These are phyloP conservation scores for Choreutis nemorana DNA, from an alignment of 2,888 invertebrate genomes.

Conservation along the genomic window DNA sequence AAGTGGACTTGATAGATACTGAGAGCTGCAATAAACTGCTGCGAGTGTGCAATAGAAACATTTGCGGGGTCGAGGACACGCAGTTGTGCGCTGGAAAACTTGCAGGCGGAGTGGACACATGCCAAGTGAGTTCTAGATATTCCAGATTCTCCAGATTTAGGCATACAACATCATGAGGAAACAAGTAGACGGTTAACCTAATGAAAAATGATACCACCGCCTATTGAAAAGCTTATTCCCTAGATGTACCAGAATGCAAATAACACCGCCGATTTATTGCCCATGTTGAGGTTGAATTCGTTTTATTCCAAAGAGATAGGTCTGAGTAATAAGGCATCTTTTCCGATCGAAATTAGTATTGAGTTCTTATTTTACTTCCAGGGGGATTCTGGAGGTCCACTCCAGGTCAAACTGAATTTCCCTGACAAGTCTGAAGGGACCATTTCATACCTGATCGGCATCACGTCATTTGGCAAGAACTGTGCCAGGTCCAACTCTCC, in stretches of 20 bases:
- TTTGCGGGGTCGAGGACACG: conserved; percentile 14
- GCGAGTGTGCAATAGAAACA: conserved; percentile 13
- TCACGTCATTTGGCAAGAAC: conserved; percentile 22
- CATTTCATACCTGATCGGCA: conserved; percentile 19
- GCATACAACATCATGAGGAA: too few species aligned
- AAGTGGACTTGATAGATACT: conserved; percentile 16
- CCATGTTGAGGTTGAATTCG: too few species aligned
- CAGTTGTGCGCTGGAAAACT: conserved; percentile 20
- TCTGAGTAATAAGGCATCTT: too few species aligned
- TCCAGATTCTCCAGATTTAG: too few species aligned
- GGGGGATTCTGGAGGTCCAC: conserved; percentile 25
- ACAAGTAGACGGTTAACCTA: too few species aligned
- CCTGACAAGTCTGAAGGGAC: conserved; percentile 7
- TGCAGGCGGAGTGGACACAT: conserved; percentile 17
- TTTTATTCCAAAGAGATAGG: too few species aligned
- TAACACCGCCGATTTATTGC: too few species aligned
- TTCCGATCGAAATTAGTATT: too few species aligned
- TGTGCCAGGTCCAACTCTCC: conserved; percentile 15
- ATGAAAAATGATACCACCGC: too few species aligned
- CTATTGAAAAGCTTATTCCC: too few species aligned
- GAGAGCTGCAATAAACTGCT: conserved; percentile 14
- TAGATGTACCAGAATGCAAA: too few species aligned
- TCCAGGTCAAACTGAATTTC: conserved; percentile 15
- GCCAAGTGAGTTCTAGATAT: conserved; percentile 16
- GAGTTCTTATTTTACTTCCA: too few species aligned